These are phyloP conservation scores for Geodia barretti DNA, from an alignment of 37 sponge, comb jelly and placozoan genomes.

Conservation along the genomic window DNA sequence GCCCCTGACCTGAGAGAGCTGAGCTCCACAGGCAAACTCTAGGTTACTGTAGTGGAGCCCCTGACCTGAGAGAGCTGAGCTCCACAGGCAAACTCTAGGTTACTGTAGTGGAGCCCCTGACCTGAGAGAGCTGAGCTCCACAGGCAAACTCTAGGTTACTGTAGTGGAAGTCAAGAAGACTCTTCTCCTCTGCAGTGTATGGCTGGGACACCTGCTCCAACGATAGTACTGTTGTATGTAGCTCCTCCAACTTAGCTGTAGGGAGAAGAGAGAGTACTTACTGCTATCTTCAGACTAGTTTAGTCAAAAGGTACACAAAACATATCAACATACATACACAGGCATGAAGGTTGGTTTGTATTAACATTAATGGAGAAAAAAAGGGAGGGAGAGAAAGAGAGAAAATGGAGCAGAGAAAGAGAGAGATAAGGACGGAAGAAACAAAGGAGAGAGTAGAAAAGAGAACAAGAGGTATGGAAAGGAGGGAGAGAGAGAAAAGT, in stretches of 20 bases:
- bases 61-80: too few relatives aligned
- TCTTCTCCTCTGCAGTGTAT: constrained; percentile 41
- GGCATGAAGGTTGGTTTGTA: too few relatives aligned
- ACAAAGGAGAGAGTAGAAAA: too few relatives aligned
- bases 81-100: constrained; percentile 91
- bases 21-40: constrained; percentile 91
- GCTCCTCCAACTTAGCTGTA: constrained; percentile 21
- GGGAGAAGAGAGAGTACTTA: background rate
- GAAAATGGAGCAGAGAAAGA: too few relatives aligned
- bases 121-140: constrained; percentile 67
- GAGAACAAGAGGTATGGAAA: too few relatives aligned
- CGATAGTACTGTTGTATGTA: constrained; percentile 13
- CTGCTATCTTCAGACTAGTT: background rate
- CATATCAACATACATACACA: too few relatives aligned
- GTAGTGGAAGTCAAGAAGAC: constrained; percentile 81
- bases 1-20: too few relatives aligned
- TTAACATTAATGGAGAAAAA: too few relatives aligned
- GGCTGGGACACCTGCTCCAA: background rate
- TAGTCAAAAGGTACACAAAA: too few relatives aligned
- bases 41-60: constrained; percentile 87
- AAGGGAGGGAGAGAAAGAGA: background rate
- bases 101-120: constrained; percentile 85
- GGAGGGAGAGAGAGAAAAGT: background rate
- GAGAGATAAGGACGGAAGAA: too few relatives aligned
- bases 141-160: constrained; percentile 92